A percentile compares a stretch with the other conserved stretches of the same genome.
These are phyloP conservation scores for Ibycter americanus DNA, from an alignment of 2,797 vertebrate species.

Conservation along the genomic window DNA sequence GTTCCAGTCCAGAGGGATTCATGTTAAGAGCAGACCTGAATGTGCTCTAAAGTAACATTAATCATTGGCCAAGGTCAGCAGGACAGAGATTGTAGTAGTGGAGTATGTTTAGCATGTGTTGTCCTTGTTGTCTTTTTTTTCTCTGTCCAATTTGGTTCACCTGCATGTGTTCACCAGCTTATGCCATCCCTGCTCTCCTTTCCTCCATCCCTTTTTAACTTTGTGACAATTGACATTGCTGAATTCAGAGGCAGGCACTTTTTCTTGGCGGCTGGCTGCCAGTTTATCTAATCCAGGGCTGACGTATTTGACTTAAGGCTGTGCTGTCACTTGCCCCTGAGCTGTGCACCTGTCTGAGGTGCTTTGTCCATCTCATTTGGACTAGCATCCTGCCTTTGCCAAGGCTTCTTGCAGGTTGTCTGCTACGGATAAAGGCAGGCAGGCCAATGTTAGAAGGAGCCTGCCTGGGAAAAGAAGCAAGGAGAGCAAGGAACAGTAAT, in stretches of 20 bases:
- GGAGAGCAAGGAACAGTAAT: background rate
- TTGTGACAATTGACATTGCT: background rate
- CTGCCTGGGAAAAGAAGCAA: background rate
- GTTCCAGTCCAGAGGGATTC: background rate
- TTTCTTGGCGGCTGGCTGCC: background rate
- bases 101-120: background rate
- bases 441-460: background rate
- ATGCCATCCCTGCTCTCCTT: background rate
- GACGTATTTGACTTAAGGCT: background rate
- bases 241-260: background rate
- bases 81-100: slow-evolving; percentile 1
- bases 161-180: background rate
- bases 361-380: background rate
- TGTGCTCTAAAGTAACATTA: background rate
- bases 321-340: slow-evolving; percentile 1
- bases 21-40: background rate
- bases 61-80: slow-evolving; percentile 53
- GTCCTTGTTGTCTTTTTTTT: background rate
- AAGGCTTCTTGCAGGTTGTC: background rate
- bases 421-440: background rate
- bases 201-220: background rate
- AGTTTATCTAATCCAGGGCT: slow-evolving; percentile 9
- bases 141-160: background rate
- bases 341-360: slow-evolving; percentile 17
- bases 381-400: background rate